Percentiles rank a stretch among this genome's conserved stretches.
Evolutionary conservation across 2,888 invertebrate species (phyloP).

Genomic region (Andrena bicolor): DNA sequence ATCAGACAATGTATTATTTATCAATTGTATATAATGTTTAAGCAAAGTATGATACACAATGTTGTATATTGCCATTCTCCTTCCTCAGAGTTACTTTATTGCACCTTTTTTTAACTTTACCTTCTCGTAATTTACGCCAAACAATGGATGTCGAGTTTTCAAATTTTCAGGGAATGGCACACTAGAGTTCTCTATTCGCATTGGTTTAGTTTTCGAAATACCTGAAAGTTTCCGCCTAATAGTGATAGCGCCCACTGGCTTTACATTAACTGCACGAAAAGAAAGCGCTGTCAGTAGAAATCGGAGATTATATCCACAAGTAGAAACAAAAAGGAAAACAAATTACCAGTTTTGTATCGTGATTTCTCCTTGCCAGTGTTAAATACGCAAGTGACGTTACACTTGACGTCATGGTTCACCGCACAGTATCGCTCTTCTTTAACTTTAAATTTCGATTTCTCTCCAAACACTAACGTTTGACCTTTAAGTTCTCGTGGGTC

Average conservation of each 20-base stretch:
- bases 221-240: conserved; percentile 70
- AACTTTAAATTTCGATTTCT: conserved; percentile 74
- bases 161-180: conserved; percentile 76
- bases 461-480: conserved; percentile 69
- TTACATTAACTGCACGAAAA: conserved; percentile 72
- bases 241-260: conserved; percentile 69
- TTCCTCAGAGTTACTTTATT: conserved; percentile 28
- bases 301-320: background rate
- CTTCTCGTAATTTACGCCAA: conserved; percentile 61
- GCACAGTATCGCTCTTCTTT: conserved; percentile 70
- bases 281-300: background rate
- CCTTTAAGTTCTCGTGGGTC: conserved; percentile 71
- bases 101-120: background rate
- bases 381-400: conserved; percentile 72
- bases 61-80: background rate
- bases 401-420: conserved; percentile 51
- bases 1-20: conserved; percentile 18
- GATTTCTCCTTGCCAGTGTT: conserved; percentile 60
- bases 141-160: conserved; percentile 75
- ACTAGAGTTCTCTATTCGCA: conserved; percentile 46
- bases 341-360: conserved; percentile 71
- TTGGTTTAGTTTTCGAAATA: conserved; percentile 54
- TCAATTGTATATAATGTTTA: conserved; percentile 5
- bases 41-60: conserved; percentile 11
- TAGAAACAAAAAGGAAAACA: background rate